These are phyloP conservation scores for Dendrocincla fuliginosa DNA, from an alignment of 2,797 vertebrate species.

Conservation along the genomic window DNA sequence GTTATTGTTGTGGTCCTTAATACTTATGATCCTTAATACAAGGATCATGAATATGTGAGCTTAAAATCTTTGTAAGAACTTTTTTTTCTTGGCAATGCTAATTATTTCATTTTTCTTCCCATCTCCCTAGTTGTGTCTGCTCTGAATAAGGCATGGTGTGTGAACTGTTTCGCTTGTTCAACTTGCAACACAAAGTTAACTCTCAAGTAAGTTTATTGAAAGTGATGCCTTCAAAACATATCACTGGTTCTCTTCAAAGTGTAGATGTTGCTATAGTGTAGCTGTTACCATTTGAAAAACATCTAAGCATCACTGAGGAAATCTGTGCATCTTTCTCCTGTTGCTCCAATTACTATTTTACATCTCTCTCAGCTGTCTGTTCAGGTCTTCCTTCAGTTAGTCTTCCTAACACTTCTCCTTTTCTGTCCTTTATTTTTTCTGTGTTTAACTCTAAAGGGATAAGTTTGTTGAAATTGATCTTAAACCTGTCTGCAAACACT, in stretches of 20 bases:
- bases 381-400: slow-evolving; percentile 28
- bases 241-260: background rate
- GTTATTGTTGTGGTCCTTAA: background rate
- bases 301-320: background rate
- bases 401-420: slow-evolving; percentile 66
- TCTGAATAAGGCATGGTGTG: slow-evolving; percentile 98
- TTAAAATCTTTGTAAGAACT: background rate
- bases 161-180: slow-evolving; percentile 97
- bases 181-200: slow-evolving; percentile 98
- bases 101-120: background rate
- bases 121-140: slow-evolving; percentile 90
- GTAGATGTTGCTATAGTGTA: background rate
- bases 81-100: background rate
- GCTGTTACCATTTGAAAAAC: background rate
- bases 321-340: background rate
- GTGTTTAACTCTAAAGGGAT: slow-evolving; percentile 83
- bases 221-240: background rate
- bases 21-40: background rate
- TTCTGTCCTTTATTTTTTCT: slow-evolving; percentile 73
- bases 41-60: background rate
- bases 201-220: slow-evolving; percentile 90
- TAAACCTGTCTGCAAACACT: slow-evolving; percentile 98
- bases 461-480: slow-evolving; percentile 99
- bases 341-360: background rate
- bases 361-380: slow-evolving; percentile 24